phyloP scores from a whole-genome alignment of 2,113 vertebrate genomes.

The Dendropsophus ebraccatus region DNA sequence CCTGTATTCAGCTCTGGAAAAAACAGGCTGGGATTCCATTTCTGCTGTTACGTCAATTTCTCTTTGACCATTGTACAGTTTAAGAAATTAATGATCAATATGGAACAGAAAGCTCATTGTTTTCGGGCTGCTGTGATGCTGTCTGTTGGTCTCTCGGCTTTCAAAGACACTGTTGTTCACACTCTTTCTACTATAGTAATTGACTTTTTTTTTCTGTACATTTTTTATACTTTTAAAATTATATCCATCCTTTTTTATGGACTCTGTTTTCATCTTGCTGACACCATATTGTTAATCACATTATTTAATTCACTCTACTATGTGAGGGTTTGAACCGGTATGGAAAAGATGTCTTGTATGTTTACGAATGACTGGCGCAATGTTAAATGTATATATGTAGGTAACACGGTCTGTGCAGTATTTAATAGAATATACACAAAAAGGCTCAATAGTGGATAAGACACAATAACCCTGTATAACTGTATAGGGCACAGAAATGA shows the following conservation, averaged over 20 bases:
- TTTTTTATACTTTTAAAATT: constrained; percentile 49
- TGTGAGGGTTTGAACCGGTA: neutral
- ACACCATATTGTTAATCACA: constrained; percentile 1
- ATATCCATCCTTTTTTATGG: constrained; percentile 42
- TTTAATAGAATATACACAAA: no score
- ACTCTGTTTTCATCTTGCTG: constrained; percentile 22
- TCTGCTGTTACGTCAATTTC: constrained; percentile 64
- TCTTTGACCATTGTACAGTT: constrained; percentile 65
- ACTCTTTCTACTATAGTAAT: constrained; percentile 45
- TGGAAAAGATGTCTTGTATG: neutral
- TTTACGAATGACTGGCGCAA: no score
- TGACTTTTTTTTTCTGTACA: constrained; percentile 44
- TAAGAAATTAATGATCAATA: constrained; percentile 63
- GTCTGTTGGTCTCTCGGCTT: constrained; percentile 61
- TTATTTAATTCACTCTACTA: neutral
- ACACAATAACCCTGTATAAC: no score
- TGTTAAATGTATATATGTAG: no score
- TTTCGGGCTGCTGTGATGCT: constrained; percentile 55
- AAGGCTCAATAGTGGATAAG: no score
- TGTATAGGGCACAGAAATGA: no score
- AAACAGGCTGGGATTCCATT: constrained; percentile 65
- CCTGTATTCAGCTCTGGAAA: constrained; percentile 63
- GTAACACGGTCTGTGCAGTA: no score
- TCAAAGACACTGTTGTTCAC: constrained; percentile 68
- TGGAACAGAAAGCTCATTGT: constrained; percentile 62